Percentiles rank a stretch among this genome's conserved stretches.
Evolutionary conservation across 2,113 vertebrate species (phyloP).

Genomic region (Notarius lentiginosus): DNA sequence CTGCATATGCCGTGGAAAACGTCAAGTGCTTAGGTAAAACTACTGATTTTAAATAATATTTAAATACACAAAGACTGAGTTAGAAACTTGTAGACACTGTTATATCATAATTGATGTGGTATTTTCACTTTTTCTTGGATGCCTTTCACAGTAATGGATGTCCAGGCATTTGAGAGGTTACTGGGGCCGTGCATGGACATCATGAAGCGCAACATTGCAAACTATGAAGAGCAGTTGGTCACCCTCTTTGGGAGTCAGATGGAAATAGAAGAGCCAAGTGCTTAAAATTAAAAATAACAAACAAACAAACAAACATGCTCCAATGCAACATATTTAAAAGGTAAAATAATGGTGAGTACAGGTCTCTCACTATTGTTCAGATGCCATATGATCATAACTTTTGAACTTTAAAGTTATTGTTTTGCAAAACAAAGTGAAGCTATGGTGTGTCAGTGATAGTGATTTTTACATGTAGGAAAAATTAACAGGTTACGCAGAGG

Average conservation of each 20-base stretch:
- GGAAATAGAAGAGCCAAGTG: constrained; percentile 87
- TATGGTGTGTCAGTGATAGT: constrained; percentile 47
- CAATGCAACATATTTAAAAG: constrained; percentile 46
- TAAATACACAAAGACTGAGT: neutral
- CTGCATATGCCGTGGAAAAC: constrained; percentile 92
- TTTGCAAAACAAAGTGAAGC: constrained; percentile 49
- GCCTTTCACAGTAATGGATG: constrained; percentile 83
- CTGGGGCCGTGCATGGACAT: constrained; percentile 99
- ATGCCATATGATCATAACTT: constrained; percentile 42
- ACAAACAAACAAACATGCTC: constrained; percentile 21
- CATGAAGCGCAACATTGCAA: constrained; percentile 98
- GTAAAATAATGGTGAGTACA: constrained; percentile 51
- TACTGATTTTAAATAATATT: neutral
- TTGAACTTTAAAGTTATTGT: constrained; percentile 43
- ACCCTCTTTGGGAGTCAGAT: constrained; percentile 92
- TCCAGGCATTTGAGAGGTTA: constrained; percentile 96
- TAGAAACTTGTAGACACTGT: neutral
- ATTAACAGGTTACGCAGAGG: constrained; percentile 32
- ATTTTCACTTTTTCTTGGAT: neutral
- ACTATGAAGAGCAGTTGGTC: constrained; percentile 96
- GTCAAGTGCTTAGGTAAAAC: constrained; percentile 95
- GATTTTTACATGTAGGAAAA: constrained; percentile 46
- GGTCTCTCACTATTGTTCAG: constrained; percentile 32
- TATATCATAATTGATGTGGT: neutral
- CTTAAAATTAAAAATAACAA: constrained; percentile 72